phyloP scores from a whole-genome alignment of 2,113 vertebrate genomes.

The Strix uralensis region DNA sequence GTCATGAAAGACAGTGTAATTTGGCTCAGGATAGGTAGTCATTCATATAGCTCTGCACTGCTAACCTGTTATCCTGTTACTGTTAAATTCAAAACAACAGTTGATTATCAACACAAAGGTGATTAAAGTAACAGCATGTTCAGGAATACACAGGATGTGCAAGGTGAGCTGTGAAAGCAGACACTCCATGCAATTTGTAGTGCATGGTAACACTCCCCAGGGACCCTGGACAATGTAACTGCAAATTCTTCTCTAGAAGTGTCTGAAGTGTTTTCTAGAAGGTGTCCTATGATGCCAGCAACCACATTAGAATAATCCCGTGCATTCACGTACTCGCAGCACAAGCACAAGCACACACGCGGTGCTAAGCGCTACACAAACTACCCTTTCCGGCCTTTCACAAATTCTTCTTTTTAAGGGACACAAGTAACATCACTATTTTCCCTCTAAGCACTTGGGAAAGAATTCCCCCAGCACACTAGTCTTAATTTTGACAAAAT shows the following conservation, averaged over 20 bases:
- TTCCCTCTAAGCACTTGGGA: neutral
- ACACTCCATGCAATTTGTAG: neutral
- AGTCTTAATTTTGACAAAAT: neutral
- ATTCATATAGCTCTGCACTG: neutral
- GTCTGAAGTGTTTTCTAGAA: neutral
- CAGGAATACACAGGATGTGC: neutral
- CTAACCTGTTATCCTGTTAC: neutral
- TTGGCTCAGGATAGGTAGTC: neutral
- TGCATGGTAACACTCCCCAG: neutral
- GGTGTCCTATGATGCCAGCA: neutral
- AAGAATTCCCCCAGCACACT: neutral
- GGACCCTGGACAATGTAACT: neutral
- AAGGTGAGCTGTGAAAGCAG: slow-evolving; percentile 15
- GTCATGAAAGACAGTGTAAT: neutral
- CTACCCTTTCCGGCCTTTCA: neutral
- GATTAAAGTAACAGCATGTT: neutral
- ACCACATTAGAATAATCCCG: neutral
- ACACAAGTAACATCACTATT: neutral
- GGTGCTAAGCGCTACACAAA: neutral
- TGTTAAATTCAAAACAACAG: slow-evolving; percentile 30
- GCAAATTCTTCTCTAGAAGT: neutral
- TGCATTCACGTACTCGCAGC: rapidly evolving
- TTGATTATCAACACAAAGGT: neutral
- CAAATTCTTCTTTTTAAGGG: neutral
- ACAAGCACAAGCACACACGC: neutral